These are phyloP conservation scores for Pseudoatta argentina DNA, from an alignment of 1,140 invertebrate species.

Conservation along the genomic window DNA sequence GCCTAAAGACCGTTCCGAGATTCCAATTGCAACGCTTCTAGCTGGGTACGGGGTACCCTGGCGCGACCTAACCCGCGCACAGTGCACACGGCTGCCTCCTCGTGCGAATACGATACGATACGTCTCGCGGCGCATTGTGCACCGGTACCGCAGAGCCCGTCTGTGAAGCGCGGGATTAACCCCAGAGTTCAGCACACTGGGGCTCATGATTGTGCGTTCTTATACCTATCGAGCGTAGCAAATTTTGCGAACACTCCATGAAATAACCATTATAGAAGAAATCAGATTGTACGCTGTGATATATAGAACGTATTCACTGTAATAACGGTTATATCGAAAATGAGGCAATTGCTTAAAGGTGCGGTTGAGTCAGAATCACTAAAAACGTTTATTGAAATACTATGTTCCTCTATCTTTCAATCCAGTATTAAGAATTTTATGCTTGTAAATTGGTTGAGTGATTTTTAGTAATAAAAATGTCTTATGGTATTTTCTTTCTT, in stretches of 20 bases:
- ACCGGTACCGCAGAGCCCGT: background rate
- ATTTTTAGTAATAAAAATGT: background rate
- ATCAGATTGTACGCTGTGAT: conserved; percentile 29
- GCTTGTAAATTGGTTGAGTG: background rate
- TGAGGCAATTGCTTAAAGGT: conserved; percentile 28
- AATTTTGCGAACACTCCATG: conserved; percentile 45
- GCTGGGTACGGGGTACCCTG: background rate
- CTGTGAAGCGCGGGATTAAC: conserved; percentile 47
- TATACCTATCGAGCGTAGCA: conserved; percentile 34
- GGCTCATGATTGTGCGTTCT: conserved; percentile 23
- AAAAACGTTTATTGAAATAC: background rate
- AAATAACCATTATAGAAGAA: conserved; percentile 14
- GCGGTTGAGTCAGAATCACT: background rate
- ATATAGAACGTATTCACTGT: conserved; percentile 26
- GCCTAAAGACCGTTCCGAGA: conserved; percentile 57
- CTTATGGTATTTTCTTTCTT: background rate
- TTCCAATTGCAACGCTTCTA: conserved; percentile 56
- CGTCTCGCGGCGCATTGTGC: no score
- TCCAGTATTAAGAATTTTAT: background rate
- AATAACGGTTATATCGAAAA: conserved; percentile 34
- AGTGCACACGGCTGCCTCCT: background rate
- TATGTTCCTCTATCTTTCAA: background rate
- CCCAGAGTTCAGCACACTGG: conserved; percentile 45
- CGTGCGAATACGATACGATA: no score
- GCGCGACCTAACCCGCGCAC: conserved; percentile 26